phyloP scores from a whole-genome alignment of 2,113 vertebrate species.

The Grus americana region DNA sequence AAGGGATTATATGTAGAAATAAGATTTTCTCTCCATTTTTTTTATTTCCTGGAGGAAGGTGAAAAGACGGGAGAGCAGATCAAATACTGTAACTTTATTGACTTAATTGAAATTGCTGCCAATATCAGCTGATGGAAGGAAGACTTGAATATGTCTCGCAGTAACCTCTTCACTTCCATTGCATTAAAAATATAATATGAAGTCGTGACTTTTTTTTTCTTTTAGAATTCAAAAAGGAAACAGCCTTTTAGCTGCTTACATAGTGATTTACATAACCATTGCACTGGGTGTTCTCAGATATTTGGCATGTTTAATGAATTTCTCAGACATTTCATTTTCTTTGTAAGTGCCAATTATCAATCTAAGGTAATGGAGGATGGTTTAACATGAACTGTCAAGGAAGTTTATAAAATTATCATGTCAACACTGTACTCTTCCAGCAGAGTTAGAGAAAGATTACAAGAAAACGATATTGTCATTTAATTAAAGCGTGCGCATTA shows the following conservation, averaged over 20 bases:
- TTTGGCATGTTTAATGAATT: background rate
- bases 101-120: background rate
- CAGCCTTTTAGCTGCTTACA: background rate
- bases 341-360: constrained; percentile 68
- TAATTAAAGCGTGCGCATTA: constrained; percentile 61
- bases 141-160: background rate
- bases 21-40: background rate
- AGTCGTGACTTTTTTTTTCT: background rate
- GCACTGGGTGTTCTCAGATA: background rate
- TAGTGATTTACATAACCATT: background rate
- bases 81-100: background rate
- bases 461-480: constrained; percentile 70
- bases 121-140: background rate
- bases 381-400: constrained; percentile 70
- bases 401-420: constrained; percentile 73
- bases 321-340: constrained; percentile 41
- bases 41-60: background rate
- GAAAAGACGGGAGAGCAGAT: background rate
- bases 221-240: background rate
- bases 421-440: constrained; percentile 65
- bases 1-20: background rate
- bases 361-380: constrained; percentile 51
- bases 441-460: constrained; percentile 62
- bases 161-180: background rate
- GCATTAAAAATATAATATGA: background rate